Conservation (phyloP, 1,140 invertebrate species). For the Frieseomelitta varia region DNA sequence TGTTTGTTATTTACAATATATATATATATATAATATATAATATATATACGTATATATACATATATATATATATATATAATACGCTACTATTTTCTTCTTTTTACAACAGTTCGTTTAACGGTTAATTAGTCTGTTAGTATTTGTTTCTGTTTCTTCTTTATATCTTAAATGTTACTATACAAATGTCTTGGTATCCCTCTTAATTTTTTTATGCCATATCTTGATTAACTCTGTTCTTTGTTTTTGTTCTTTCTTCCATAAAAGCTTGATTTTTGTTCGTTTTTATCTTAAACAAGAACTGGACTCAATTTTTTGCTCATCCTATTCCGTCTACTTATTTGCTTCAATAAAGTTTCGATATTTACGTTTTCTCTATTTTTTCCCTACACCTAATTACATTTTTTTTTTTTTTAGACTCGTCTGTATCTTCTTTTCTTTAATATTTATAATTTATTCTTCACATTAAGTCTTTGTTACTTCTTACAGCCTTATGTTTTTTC, state of each 20-base stretch:
- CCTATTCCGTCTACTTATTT: not conserved
- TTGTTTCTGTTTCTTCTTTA: conserved; percentile 1
- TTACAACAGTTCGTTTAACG: conserved; percentile 45
- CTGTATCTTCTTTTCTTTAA: not conserved
- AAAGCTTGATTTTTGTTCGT: not conserved
- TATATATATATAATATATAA: conserved; percentile 37
- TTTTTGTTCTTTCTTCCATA: not conserved
- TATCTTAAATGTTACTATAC: conserved; percentile 36
- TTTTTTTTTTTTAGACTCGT: not conserved
- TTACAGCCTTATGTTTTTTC: not conserved
- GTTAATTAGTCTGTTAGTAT: conserved; percentile 39
- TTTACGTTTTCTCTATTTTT: conserved; percentile 4
- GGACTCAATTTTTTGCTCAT: not conserved
- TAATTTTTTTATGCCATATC: not conserved
- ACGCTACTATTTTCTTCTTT: conserved; percentile 35
- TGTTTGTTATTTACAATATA: no score
- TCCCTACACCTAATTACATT: conserved; percentile 31
- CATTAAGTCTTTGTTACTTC: not conserved
- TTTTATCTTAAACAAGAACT: not conserved
- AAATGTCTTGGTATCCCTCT: conserved; percentile 24
- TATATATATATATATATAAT: conserved; percentile 29
- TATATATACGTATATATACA: no score
- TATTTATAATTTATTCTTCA: not conserved
- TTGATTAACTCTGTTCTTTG: not conserved
- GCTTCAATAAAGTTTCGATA: not conserved